Evolutionary conservation across 2,797 vertebrate genomes (phyloP).

Genomic region (Triplophysa yarkandensis): DNA sequence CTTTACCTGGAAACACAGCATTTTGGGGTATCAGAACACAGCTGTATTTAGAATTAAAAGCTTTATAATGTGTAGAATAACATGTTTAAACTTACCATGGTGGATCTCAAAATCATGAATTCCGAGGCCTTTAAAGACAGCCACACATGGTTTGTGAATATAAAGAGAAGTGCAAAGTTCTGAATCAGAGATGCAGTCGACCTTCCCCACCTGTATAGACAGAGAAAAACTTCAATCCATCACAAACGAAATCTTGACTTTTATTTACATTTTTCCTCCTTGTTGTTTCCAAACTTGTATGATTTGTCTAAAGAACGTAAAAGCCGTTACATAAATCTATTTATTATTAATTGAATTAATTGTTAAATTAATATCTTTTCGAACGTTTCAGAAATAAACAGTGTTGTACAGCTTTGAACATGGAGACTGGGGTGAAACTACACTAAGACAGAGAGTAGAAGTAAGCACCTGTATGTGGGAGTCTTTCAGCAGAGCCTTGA

Average conservation of each 20-base stretch:
- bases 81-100: slow-evolving; percentile 80
- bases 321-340: neutral
- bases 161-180: slow-evolving; percentile 85
- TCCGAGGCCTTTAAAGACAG: slow-evolving; percentile 94
- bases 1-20: slow-evolving; percentile 79
- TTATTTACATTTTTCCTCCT: neutral
- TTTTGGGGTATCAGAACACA: too few species aligned
- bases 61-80: neutral
- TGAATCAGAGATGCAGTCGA: slow-evolving; percentile 82
- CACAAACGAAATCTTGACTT: slow-evolving; percentile 7
- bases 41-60: neutral
- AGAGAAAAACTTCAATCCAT: slow-evolving; percentile 15
- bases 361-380: too few species aligned
- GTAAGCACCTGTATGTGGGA: slow-evolving; percentile 88
- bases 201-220: slow-evolving; percentile 84
- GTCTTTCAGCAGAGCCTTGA: slow-evolving; percentile 81
- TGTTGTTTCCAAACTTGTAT: neutral
- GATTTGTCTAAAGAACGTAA: neutral
- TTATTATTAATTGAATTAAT: too few species aligned
- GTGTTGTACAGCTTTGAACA: neutral
- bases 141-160: slow-evolving; percentile 86
- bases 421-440: neutral
- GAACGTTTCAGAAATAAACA: neutral
- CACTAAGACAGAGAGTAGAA: slow-evolving; percentile 2
- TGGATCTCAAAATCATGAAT: slow-evolving; percentile 94